Conservation (phyloP, 1,140 invertebrate genomes). For the Antheraea pernyi region DNA sequence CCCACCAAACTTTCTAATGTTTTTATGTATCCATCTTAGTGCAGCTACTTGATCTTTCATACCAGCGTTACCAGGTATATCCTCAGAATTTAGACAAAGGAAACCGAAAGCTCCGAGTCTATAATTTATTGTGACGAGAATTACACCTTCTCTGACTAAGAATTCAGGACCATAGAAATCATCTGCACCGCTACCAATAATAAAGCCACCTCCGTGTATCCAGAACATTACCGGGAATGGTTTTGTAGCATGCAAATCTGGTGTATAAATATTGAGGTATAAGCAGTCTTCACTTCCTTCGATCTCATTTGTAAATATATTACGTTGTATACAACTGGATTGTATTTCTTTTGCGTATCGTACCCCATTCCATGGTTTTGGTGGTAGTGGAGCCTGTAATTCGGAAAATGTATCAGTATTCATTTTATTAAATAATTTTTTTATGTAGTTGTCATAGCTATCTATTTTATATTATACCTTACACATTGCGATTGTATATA, state of each 20-base stretch:
- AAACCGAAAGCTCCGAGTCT: slow-evolving; percentile 16
- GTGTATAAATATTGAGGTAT: slow-evolving; percentile 18
- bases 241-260: slow-evolving; percentile 8
- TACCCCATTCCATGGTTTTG: slow-evolving; percentile 9
- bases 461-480: too few species aligned
- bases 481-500: too few species aligned
- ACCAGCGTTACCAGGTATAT: slow-evolving; percentile 17
- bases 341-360: slow-evolving; percentile 8
- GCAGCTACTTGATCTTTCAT: slow-evolving; percentile 17
- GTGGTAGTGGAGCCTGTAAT: slow-evolving; percentile 14
- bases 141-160: slow-evolving; percentile 14
- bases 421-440: too few species aligned
- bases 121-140: slow-evolving; percentile 18
- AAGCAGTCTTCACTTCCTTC: slow-evolving; percentile 15
- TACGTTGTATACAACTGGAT: slow-evolving; percentile 13
- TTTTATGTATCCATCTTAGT: slow-evolving; percentile 14
- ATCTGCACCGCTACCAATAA: slow-evolving; percentile 8
- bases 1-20: slow-evolving; percentile 12
- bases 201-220: slow-evolving; percentile 15
- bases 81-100: slow-evolving; percentile 14
- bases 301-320: slow-evolving; percentile 1
- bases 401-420: background rate
- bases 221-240: slow-evolving; percentile 16
- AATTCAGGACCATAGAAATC: slow-evolving; percentile 15
- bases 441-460: too few species aligned